Evolutionary conservation across 2,113 vertebrate genomes (phyloP), one percentile per base, ranked within the genome.

Genomic region (Platichthys flesus): DNA sequence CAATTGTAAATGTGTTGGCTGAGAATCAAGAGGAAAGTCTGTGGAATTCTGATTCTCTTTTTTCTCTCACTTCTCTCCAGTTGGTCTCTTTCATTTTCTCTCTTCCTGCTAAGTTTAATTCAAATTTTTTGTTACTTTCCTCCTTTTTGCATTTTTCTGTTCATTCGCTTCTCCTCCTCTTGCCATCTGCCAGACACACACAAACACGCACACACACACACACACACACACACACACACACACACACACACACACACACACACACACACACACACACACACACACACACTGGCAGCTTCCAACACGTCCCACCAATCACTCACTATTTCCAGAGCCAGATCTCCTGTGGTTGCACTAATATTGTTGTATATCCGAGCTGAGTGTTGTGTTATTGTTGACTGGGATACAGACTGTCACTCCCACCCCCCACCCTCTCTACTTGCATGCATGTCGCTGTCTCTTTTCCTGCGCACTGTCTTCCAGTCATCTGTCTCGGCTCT

Each of bases 1-100:
- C 84, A 12, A 86, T 89, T 90, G 89, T 86, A 82, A 92, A 89
- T 83, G 83, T 85, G 79, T 76, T 92, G 90, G 90, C 91, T 87
- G 76, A 13, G 84, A 88, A 82, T 91, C 86, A 85, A 88, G 83
- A 68, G 77, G 83, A 90, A 84, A 72, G 72, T 88, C 85, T 82
- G 74, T 57, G 54, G 73, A 87, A 70, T 79, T 82, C 67, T 78
- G 35, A 74, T 24, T 54, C 71, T 60, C 45, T 26, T 0, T 84
- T 61, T 31, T 31, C 28, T 31, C 28, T 31, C 28, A 31, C 6
- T 31, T 75, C 62, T 45, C 28, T 68, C 49, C 24, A 67, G 69
- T 57, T n/a, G 18, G 5, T 51, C 28, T n/a, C 9, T 3, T 24
- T n/a, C 51, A 7, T 40, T 64, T 9, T 58, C 37, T 51, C 20